Evolutionary conservation across 2,888 invertebrate species (phyloP).

Genomic region (Chymomyza procnemis): DNA sequence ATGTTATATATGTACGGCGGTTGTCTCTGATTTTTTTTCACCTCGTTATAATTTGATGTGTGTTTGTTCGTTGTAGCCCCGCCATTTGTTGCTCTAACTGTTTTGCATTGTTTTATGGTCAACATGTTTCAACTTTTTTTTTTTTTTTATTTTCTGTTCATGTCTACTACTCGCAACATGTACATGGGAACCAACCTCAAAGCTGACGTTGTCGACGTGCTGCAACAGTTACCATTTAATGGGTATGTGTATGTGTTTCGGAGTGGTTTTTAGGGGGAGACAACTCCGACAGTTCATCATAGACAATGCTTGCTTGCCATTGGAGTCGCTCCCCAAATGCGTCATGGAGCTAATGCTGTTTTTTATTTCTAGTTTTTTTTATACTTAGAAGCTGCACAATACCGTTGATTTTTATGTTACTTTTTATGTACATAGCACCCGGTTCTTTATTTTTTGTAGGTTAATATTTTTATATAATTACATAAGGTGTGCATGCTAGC

Average conservation of each 20-base stretch:
- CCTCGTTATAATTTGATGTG: slow-evolving; percentile 53
- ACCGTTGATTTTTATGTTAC: neutral
- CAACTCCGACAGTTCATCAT: neutral
- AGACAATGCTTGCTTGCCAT: neutral
- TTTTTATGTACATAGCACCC: neutral
- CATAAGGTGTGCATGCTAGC: neutral
- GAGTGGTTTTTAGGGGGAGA: neutral
- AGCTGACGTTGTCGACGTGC: slow-evolving; percentile 35
- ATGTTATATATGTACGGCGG: slow-evolving; percentile 1
- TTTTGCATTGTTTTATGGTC: slow-evolving; percentile 74
- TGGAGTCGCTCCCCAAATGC: neutral
- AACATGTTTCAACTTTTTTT: slow-evolving; percentile 34
- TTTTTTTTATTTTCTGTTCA: too few relatives aligned
- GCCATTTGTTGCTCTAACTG: slow-evolving; percentile 65
- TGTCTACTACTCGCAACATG: slow-evolving; percentile 32
- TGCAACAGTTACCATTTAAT: slow-evolving; percentile 73
- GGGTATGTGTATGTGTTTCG: slow-evolving; percentile 21
- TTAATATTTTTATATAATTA: neutral
- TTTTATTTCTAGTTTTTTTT: neutral
- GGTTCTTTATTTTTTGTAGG: neutral
- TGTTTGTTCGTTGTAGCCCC: slow-evolving; percentile 19
- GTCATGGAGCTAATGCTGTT: neutral
- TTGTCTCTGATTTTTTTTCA: slow-evolving; percentile 30
- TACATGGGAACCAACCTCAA: slow-evolving; percentile 64
- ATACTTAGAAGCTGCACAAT: neutral